Conservation (phyloP, 2,797 vertebrate genomes). For the Oreonectes daqikongensis region DNA sequence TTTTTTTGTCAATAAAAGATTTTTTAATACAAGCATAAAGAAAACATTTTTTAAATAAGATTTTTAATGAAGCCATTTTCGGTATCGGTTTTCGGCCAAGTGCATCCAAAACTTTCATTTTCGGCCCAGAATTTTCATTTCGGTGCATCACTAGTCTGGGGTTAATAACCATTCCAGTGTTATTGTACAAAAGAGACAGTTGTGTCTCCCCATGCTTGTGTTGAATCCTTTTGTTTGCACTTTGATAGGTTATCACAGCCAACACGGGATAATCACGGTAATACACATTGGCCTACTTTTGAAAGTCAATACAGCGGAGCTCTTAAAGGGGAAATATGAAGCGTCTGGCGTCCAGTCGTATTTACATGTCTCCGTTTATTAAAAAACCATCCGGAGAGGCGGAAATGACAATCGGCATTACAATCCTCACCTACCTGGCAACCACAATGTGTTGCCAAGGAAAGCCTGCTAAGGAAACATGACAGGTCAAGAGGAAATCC, state of each 20-base stretch:
- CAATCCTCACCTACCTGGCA: slow-evolving; percentile 65
- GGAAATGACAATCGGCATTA: slow-evolving; percentile 65
- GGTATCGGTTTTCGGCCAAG: too few species aligned
- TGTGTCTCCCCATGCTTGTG: slow-evolving; percentile 37
- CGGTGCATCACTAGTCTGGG: too few species aligned
- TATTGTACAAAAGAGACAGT: slow-evolving; percentile 33
- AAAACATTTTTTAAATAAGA: too few species aligned
- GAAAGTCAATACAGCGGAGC: slow-evolving; percentile 69
- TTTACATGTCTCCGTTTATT: slow-evolving; percentile 66
- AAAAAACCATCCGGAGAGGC: slow-evolving; percentile 45
- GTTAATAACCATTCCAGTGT: background rate
- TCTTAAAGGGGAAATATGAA: slow-evolving; percentile 66
- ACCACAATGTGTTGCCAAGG: slow-evolving; percentile 55
- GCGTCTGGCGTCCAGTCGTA: slow-evolving; percentile 53
- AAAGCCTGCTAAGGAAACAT: slow-evolving; percentile 45
- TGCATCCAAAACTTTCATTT: too few species aligned
- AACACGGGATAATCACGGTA: slow-evolving; percentile 59
- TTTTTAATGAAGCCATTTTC: too few species aligned
- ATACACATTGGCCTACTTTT: slow-evolving; percentile 72
- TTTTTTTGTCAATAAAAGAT: too few species aligned
- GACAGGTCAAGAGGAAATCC: slow-evolving; percentile 57
- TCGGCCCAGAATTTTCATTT: too few species aligned
- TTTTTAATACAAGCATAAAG: too few species aligned
- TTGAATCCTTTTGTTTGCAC: slow-evolving; percentile 74
- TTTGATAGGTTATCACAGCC: slow-evolving; percentile 71